Evolutionary conservation across 1,140 invertebrate genomes (phyloP).

Genomic region (Drosophila melanica): DNA sequence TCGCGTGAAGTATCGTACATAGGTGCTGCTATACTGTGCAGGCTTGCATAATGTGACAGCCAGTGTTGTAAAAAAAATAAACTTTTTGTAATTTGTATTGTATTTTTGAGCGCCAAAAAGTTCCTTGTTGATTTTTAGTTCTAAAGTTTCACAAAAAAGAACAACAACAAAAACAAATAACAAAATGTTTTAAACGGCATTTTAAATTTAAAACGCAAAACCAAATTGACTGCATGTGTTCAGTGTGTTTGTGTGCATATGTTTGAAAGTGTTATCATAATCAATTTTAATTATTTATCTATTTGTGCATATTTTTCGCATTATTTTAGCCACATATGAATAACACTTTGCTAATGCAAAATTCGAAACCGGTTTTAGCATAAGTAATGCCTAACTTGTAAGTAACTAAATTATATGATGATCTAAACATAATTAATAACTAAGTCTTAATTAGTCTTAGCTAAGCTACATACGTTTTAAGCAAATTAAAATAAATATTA

Average conservation of each 20-base stretch:
- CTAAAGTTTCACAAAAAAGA: conserved; percentile 63
- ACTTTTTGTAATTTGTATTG: conserved; percentile 77
- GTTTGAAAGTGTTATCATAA: conserved; percentile 51
- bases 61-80: conserved; percentile 69
- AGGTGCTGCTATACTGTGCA: conserved; percentile 18
- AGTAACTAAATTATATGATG: conserved; percentile 58
- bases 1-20: neutral
- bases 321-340: conserved; percentile 56
- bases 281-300: conserved; percentile 76
- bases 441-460: conserved; percentile 73
- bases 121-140: conserved; percentile 82
- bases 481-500: conserved; percentile 43
- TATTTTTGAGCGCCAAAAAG: conserved; percentile 82
- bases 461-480: conserved; percentile 50
- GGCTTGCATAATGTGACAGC: conserved; percentile 19
- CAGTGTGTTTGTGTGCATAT: conserved; percentile 46
- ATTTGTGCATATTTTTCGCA: conserved; percentile 75
- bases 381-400: conserved; percentile 41
- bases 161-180: conserved; percentile 44
- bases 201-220: conserved; percentile 66
- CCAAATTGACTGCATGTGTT: conserved; percentile 74
- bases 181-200: conserved; percentile 79
- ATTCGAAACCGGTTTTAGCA: conserved; percentile 64
- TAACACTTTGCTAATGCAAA: conserved; percentile 35
- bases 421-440: conserved; percentile 57